Conservation (phyloP, 2,888 invertebrate genomes). For the Caradrina clavipalpis region DNA sequence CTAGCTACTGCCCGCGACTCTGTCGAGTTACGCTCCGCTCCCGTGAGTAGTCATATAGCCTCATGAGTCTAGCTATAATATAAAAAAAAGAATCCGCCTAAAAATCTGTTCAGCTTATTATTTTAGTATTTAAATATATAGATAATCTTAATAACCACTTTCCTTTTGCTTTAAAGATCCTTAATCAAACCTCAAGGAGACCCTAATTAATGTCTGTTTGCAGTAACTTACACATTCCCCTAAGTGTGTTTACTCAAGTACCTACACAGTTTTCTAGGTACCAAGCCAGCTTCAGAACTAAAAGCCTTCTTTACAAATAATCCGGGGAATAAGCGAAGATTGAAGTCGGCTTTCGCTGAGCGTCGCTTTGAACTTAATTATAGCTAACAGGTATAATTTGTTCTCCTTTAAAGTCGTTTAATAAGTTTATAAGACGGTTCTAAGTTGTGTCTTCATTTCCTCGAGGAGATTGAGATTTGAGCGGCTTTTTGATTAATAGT, state of each 20-base stretch:
- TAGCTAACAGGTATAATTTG: conserved; percentile 75
- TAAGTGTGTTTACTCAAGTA: not conserved
- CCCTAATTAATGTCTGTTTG: conserved; percentile 1
- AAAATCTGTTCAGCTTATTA: too few relatives aligned
- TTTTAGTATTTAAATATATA: too few relatives aligned
- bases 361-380: conserved; percentile 73
- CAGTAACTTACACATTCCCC: conserved; percentile 6
- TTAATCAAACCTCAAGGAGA: not conserved
- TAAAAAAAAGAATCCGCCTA: too few relatives aligned
- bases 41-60: too few relatives aligned
- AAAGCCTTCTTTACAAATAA: conserved; percentile 41
- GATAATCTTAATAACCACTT: too few relatives aligned
- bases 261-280: conserved; percentile 4
- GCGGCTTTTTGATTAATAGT: conserved; percentile 2
- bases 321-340: conserved; percentile 60
- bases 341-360: conserved; percentile 60
- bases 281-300: conserved; percentile 5
- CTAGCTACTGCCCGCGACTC: too few relatives aligned
- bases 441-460: conserved; percentile 52
- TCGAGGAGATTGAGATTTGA: conserved; percentile 15
- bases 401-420: conserved; percentile 70
- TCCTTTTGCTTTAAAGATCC: too few relatives aligned
- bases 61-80: too few relatives aligned
- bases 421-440: conserved; percentile 67
- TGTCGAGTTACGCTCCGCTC: too few relatives aligned